A percentile compares a stretch with the other conserved stretches of the same genome.
Evolutionary conservation across 2,113 vertebrate species (phyloP).

Genomic region (Centropus bengalensis): DNA sequence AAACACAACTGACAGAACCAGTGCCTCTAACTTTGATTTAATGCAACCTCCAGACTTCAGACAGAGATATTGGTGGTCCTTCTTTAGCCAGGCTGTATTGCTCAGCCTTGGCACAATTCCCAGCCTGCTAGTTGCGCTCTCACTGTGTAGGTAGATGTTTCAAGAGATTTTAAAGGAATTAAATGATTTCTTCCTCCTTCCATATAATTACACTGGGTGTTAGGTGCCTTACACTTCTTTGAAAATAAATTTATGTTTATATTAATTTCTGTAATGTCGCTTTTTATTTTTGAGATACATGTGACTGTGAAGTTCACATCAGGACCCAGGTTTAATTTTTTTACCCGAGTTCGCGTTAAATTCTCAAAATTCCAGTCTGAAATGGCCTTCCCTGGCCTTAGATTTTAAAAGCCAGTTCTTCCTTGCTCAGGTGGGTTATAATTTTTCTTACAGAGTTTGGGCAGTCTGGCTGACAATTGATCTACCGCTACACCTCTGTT

Average conservation of each 20-base stretch:
- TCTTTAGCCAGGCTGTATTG: background rate
- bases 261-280: background rate
- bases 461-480: background rate
- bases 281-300: background rate
- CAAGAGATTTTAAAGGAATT: background rate
- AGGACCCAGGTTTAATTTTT: background rate
- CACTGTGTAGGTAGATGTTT: background rate
- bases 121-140: background rate
- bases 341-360: background rate
- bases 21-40: background rate
- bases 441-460: background rate
- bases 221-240: background rate
- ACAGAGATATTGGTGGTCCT: background rate
- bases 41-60: background rate
- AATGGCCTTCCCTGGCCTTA: background rate
- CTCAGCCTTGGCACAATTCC: background rate
- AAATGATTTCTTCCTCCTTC: background rate
- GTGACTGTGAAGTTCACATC: background rate
- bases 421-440: background rate
- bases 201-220: background rate
- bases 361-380: background rate
- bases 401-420: background rate
- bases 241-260: background rate
- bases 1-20: background rate
- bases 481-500: background rate